These are phyloP conservation scores for Temnothorax longispinosus DNA, from an alignment of 1,140 invertebrate species.

Conservation along the genomic window DNA sequence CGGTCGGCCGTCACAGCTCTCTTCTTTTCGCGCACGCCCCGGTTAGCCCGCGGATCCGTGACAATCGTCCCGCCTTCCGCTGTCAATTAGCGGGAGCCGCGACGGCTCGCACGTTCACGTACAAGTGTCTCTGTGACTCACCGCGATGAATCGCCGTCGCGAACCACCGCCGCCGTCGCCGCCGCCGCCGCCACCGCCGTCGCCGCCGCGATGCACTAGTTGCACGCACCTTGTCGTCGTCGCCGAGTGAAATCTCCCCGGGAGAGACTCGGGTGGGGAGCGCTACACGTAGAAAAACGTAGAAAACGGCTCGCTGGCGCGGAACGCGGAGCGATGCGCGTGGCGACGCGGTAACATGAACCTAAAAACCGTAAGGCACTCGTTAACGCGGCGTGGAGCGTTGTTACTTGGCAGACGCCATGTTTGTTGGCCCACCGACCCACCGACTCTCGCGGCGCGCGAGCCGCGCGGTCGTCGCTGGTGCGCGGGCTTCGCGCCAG, in stretches of 20 bases:
- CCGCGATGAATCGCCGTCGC: conserved; percentile 8
- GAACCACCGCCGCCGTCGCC: background rate
- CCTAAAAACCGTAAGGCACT: conserved; percentile 77
- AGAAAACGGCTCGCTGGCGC: background rate
- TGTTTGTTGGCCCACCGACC: conserved; percentile 71
- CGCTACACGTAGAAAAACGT: conserved; percentile 3
- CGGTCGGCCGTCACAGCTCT: background rate
- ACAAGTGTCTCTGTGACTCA: conserved; percentile 8
- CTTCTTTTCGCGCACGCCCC: background rate
- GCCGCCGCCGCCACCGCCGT: background rate
- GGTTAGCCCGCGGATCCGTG: background rate
- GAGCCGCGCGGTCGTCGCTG: background rate
- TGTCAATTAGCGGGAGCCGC: background rate
- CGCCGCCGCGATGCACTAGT: conserved; percentile 36
- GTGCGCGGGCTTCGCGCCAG: conserved; percentile 17
- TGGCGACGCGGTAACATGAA: conserved; percentile 65
- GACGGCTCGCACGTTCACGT: background rate
- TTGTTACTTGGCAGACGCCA: conserved; percentile 82
- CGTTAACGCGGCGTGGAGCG: conserved; percentile 73
- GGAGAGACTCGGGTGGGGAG: background rate
- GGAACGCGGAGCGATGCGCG: background rate
- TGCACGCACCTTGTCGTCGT: conserved; percentile 4
- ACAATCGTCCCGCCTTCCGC: background rate
- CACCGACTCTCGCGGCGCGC: conserved; percentile 9
- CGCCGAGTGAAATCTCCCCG: background rate